Base-by-base conservation (phyloP, 2,888 invertebrate genomes). In the Chaetogeoica ovagalla region DNA sequence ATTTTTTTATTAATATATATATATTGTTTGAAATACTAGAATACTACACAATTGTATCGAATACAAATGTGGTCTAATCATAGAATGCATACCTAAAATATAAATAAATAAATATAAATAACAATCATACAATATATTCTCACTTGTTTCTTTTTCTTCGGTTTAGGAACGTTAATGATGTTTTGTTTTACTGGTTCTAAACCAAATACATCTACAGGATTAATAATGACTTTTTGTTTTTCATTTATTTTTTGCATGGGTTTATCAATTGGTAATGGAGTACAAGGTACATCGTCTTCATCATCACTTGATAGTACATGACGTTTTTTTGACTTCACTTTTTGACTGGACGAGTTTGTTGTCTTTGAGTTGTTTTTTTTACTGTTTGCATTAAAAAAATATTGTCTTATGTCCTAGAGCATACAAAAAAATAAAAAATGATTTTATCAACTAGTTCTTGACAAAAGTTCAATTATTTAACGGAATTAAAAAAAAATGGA, bases 141-240 rank as follows among this genome's bases (percentile, higher is more conserved):
- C 70, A 82, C 82, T 81, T 37, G 65, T 37, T 43, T 55, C 63
- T 65, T 69, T 81, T 60, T 81, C 9, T 23, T 43, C 4, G 19
- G 37, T 19, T 43, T 63, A 11, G 6, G 23, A 17, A 72, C 60
- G 37, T 82, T 68, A 15, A 71, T 52, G 2, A 68, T 88, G 11
- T 89, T 86, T 82, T 91, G 87, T 83, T 89, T 90, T 23, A 92
- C 87, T 1, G 91, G 90, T 81, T 86, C 89, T 65, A 86, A 89
- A 13, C 90, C 90, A 87, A 93, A 92, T 11, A 92, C 85, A 72
- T 87, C 86, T 0, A 84, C 82, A 1, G 89, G 86, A 85, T 90
- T 89, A 11, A 30, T 30, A 30, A 87, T 86, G 84, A 83, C 76
- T 65, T 73, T 65, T 48, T 23, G 72, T 13, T 81, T 52, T 68